Evolutionary conservation across 1,140 invertebrate genomes (phyloP).

Genomic region (Reticulitermes speratus): DNA sequence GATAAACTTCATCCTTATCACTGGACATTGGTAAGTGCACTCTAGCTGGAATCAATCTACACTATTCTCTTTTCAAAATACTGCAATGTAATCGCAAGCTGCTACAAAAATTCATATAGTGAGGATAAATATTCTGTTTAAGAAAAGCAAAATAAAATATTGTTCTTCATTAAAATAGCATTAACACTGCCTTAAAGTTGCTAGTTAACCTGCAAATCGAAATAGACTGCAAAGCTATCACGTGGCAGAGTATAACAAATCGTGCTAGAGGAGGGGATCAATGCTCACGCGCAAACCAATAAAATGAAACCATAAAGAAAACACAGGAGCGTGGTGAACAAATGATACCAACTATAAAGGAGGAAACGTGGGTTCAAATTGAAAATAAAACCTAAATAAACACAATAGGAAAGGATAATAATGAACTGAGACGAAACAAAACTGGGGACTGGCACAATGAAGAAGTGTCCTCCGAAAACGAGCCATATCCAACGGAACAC

Average conservation of each 20-base stretch:
- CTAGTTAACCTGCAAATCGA: neutral
- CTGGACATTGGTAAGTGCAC: too few species aligned
- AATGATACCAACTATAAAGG: neutral
- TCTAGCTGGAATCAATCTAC: too few species aligned
- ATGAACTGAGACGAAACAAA: neutral
- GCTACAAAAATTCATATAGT: neutral
- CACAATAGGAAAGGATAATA: neutral
- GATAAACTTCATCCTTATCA: too few species aligned
- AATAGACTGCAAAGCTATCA: neutral
- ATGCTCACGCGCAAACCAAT: neutral
- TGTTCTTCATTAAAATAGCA: neutral
- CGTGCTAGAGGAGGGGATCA: neutral
- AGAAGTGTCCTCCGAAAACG: neutral
- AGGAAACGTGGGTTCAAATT: neutral
- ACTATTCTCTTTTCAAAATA: too few species aligned
- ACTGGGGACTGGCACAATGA: neutral
- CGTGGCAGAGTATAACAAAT: neutral
- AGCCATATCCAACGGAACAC: neutral
- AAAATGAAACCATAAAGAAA: neutral
- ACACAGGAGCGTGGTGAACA: neutral
- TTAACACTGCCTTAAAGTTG: neutral
- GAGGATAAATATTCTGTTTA: neutral
- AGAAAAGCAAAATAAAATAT: neutral
- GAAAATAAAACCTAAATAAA: slow-evolving; percentile 1
- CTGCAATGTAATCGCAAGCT: neutral